Percentiles rank a stretch among this genome's conserved stretches.
Evolutionary conservation across 2,888 invertebrate species (phyloP).

Genomic region (Octodonta nipae): DNA sequence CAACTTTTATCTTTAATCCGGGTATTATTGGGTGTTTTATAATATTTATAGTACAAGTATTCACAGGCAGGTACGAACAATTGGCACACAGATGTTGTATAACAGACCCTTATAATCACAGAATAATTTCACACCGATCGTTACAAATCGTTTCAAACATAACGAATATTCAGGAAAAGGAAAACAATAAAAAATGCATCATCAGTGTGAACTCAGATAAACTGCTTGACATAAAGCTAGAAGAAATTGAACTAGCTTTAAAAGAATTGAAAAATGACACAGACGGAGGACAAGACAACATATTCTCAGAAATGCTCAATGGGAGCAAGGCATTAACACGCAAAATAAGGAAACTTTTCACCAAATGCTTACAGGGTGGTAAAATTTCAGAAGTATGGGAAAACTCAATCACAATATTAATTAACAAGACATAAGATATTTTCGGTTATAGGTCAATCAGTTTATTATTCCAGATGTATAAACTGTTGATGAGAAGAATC

Average conservation of each 20-base stretch:
- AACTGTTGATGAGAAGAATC: not conserved
- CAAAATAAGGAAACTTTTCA: not conserved
- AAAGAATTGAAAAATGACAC: not conserved
- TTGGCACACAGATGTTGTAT: too few species aligned
- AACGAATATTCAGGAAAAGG: conserved; percentile 1
- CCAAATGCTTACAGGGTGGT: not conserved
- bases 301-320: not conserved
- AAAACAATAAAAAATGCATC: conserved; percentile 1
- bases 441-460: not conserved
- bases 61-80: too few species aligned
- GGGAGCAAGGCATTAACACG: not conserved
- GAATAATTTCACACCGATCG: conserved; percentile 1
- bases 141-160: conserved; percentile 1
- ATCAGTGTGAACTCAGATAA: not conserved
- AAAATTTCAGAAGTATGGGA: conserved; percentile 1
- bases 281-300: not conserved
- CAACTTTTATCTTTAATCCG: too few species aligned
- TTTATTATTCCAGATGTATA: conserved; percentile 1
- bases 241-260: conserved; percentile 1
- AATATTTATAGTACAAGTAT: too few species aligned
- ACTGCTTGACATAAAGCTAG: not conserved
- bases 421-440: not conserved
- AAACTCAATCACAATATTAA: conserved; percentile 1
- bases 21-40: too few species aligned
- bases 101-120: too few species aligned